Base-by-base conservation (phyloP, 2,113 vertebrate species). In the Oncorhynchus kisutch region DNA sequence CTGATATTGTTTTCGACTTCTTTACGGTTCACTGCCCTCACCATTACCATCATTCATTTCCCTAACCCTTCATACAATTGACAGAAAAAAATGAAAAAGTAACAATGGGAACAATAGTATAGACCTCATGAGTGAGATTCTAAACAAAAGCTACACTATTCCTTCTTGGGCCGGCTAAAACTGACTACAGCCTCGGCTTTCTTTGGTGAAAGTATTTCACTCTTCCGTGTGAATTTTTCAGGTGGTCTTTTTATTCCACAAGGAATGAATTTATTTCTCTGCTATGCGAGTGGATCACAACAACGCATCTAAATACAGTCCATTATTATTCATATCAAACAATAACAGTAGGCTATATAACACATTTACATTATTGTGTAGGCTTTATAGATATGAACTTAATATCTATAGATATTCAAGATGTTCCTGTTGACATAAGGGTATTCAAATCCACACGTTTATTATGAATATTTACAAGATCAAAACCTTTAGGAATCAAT, bases 1-100 rank as follows among this genome's bases (percentile, higher is more conserved):
- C 89, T 92, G 92, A 94, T 93, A 93, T 94, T 94, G 94, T 94
- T 93, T 94, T 87, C 92, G 82, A 90, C 91, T 94, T 92, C 83
- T 92, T 93, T 85, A 92, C 86, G 91, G 89, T 94, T 91, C 92
- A 92, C 76, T 81, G 91, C 80, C 64, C 87, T 88, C 57, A 83
- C 90, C 90, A 86, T 90, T 88, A 81, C 76, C 89, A 90, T 92
- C 91, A 92, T 90, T 90, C 90, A 90, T 75, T 88, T 84, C 66
- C 72, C 31, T 78, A 71, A 73, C 82, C 82, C 81, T 89, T 77
- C 85, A 76, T 82, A 91, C 89, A 88, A 91, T 77, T 87, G 77
- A 86, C 85, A 73, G 79, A 82, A 75, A 74, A 74, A 82, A 84
- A 84, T 79, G 22, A 89, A 90, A 88, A 81, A 84, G 76, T 81